Base-by-base conservation (phyloP, 2,888 invertebrate genomes). In the Nebria brevicollis region DNA sequence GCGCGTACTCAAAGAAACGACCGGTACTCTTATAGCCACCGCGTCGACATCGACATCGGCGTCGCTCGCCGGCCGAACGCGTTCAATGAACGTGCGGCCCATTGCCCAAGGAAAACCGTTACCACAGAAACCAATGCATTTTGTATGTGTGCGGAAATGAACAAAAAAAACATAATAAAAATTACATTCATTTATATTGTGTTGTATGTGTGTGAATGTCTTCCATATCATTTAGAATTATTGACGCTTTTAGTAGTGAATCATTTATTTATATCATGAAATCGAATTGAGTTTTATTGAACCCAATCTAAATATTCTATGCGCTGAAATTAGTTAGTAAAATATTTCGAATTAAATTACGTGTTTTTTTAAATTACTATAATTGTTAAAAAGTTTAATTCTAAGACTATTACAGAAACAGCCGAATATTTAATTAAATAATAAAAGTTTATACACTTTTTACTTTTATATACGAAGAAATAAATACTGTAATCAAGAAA, bases 1-100 rank as follows among this genome's bases (percentile, higher is more conserved):
- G 80, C 64, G 41, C 26, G 80, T 75, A 80, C 75, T 80, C 80
- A 80, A 80, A 80, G 80, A 75, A 80, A 80, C 80, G 80, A 80
- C 80, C 80, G 54, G 66, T 41, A 34, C 70, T 54, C 34, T 34
- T 34, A 34, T 34, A 54, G 54, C 54, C 54, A 3, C 54, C 54
- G 54, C 54, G 54, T 54, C 54, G 54, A 13, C 10, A 20, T 20
- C 20, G 20, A 13, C 34, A 34, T 34, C 34, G 34, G 34, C 34
- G 34, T 34, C 34, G 34, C 6, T 54, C 54, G 54, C 54, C 54
- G 54, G 8, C 54, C 54, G 11, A 54, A 54, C 54, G 54, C 54
- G 11, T 54, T 54, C 54, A 54, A 7, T 54, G 54, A 54, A 54
- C 54, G 54, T 6, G 54, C 13, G 54, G 54, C 11, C 7, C 54